These are phyloP conservation scores for Elmis aenea DNA, from an alignment of 2,888 invertebrate species.

Conservation along the genomic window DNA sequence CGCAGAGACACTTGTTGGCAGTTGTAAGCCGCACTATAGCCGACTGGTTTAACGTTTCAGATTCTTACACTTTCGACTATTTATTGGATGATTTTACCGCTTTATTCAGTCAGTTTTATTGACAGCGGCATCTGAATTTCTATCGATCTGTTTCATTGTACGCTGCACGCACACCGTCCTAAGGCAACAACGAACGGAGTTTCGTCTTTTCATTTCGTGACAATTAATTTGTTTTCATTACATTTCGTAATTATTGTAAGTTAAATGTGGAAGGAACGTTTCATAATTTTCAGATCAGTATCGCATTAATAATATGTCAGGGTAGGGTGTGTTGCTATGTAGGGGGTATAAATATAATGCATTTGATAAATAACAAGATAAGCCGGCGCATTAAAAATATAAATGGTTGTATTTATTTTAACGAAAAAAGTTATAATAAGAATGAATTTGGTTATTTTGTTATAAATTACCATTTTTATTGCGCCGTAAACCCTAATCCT, in stretches of 20 bases:
- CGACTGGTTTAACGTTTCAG: constrained; percentile 16
- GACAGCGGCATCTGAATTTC: too few species aligned
- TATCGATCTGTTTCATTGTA: too few species aligned
- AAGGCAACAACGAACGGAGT: too few species aligned
- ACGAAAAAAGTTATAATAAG: constrained; percentile 24
- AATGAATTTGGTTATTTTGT: constrained; percentile 46
- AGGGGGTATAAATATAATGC: constrained; percentile 30
- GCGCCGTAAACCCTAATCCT: constrained; percentile 48
- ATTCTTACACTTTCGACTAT: constrained; percentile 12
- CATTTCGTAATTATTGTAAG: constrained; percentile 19
- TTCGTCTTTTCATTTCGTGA: constrained; percentile 10
- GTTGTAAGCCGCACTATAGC: constrained; percentile 23
- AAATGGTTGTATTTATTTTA: constrained; percentile 37
- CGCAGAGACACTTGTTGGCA: constrained; percentile 38
- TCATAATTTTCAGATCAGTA: constrained; percentile 44
- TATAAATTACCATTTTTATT: constrained; percentile 49
- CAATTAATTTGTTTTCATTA: constrained; percentile 21
- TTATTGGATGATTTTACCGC: constrained; percentile 2
- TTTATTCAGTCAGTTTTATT: too few species aligned
- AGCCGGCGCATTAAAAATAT: constrained; percentile 34
- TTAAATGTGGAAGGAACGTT: constrained; percentile 37
- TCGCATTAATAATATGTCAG: constrained; percentile 42
- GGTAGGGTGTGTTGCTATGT: constrained; percentile 25
- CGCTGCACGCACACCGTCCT: too few species aligned
- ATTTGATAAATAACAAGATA: constrained; percentile 36